These are phyloP conservation scores for Drosophila arizonae DNA, from an alignment of 1,140 invertebrate genomes.

Conservation along the genomic window DNA sequence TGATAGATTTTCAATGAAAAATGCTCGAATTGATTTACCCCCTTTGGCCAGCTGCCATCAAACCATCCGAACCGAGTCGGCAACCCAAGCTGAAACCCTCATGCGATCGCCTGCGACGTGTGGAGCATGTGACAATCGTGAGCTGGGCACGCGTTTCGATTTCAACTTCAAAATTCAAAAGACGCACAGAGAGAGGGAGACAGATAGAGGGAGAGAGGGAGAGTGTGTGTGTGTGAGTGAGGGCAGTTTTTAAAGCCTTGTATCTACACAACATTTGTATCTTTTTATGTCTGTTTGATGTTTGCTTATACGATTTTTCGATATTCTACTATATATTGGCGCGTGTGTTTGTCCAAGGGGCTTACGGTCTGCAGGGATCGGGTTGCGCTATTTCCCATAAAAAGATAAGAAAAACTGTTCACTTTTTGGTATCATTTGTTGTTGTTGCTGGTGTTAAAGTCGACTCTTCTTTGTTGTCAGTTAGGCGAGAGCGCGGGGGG, in stretches of 20 bases:
- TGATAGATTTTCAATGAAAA: constrained; percentile 63
- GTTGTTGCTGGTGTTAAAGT: constrained; percentile 54
- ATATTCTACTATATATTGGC: constrained; percentile 60
- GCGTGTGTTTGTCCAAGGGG: constrained; percentile 58
- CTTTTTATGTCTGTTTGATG: constrained; percentile 57
- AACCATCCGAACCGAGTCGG: constrained; percentile 28
- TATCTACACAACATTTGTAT: constrained; percentile 25
- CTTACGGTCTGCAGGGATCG: constrained; percentile 32
- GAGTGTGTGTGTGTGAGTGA: not conserved
- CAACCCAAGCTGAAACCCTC: not conserved
- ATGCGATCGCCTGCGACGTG: constrained; percentile 1
- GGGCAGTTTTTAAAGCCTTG: constrained; percentile 49
- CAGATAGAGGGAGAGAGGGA: constrained; percentile 1
- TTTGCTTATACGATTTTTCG: constrained; percentile 71
- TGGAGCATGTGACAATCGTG: constrained; percentile 57
- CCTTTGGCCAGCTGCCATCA: constrained; percentile 42
- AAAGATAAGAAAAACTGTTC: constrained; percentile 53
- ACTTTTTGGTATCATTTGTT: constrained; percentile 31
- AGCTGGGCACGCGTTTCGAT: constrained; percentile 71
- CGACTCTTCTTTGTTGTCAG: constrained; percentile 35
- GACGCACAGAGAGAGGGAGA: not conserved
- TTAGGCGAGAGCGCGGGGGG: constrained; percentile 22
- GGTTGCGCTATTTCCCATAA: constrained; percentile 38
- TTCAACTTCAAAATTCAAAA: constrained; percentile 53
- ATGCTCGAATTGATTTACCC: constrained; percentile 52